Evolutionary conservation across 2,113 vertebrate species (phyloP), one percentile per base, ranked within the genome.

Genomic region (Hydropotes inermis): DNA sequence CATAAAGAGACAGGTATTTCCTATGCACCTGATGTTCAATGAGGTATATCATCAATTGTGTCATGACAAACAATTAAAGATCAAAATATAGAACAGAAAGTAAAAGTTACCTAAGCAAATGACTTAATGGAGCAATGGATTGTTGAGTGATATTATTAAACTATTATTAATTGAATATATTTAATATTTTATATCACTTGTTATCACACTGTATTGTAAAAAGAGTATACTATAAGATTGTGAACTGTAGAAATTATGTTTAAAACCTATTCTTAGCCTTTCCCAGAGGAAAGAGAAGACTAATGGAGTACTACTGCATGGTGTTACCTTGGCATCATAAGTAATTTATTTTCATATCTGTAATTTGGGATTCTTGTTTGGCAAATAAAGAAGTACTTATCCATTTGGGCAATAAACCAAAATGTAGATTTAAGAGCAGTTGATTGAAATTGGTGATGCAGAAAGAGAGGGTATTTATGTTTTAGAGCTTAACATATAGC

Each of bases 131-230:
- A 43, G 3, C 50, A 81, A 27, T 45, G 15, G n/a, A n/a, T 95
- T 97, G 97, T 96, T 97, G 97, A 98, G 95, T 97, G 92, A 98
- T 98, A 97, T 94, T 95, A 94, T 97, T 97, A 96, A 94, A 87
- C 61, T 96, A 84, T 50, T 98, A 96, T 97, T 98, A 98, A 96
- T 95, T 97, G 93, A 88, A 92, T 98, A 61, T 98, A 67, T 74
- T 55, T 50, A 93, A 79, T 47, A 43, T 2, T 95, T 98, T 96
- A 94, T 97, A 88, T 52, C 93, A 97, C 97, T 97, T 98, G 81
- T 96, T 97, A 97, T 97, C 96, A 98, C 86, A 96, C 78, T 89
- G 17, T 96, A 33, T 95, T 97, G 88, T 78, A 30, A 97, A 95
- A 97, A 98, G 28, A 87, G 13, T 85, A 4, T 21, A 82, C 6